These are phyloP conservation scores for Bombus waltoni DNA, from an alignment of 1,140 invertebrate genomes.

Conservation along the genomic window DNA sequence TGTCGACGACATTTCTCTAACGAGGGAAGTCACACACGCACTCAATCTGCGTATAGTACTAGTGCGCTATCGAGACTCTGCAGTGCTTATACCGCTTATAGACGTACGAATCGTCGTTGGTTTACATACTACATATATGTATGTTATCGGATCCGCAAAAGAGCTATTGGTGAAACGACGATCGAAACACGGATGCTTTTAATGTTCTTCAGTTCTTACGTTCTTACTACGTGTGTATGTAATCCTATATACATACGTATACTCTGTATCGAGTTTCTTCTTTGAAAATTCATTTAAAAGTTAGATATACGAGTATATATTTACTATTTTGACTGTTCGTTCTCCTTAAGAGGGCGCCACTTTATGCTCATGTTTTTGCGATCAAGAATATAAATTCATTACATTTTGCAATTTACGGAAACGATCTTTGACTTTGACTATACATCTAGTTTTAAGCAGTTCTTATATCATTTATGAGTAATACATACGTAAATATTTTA, in stretches of 20 bases:
- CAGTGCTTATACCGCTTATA: conserved; percentile 29
- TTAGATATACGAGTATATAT: not conserved
- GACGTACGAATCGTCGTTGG: conserved; percentile 1
- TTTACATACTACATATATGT: conserved; percentile 34
- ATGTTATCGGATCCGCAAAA: conserved; percentile 34
- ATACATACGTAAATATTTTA: not conserved
- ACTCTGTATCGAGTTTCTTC: not conserved
- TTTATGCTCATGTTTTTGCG: conserved; percentile 11
- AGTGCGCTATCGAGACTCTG: conserved; percentile 32
- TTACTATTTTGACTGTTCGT: not conserved
- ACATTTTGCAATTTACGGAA: not conserved
- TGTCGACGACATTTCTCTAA: conserved; percentile 69
- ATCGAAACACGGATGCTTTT: conserved; percentile 27
- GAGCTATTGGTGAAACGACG: conserved; percentile 23
- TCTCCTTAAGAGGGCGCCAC: conserved; percentile 20
- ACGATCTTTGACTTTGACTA: not conserved
- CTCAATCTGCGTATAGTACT: conserved; percentile 39
- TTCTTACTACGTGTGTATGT: not conserved
- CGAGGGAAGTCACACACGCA: conserved; percentile 68
- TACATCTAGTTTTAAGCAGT: not conserved
- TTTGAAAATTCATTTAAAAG: conserved; percentile 41
- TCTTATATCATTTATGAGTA: not conserved
- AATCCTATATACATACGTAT: not conserved
- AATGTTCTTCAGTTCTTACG: not conserved
- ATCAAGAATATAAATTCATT: not conserved